Percentiles rank a stretch among this genome's conserved stretches.
phyloP scores from a whole-genome alignment of 2,113 vertebrate genomes.

The Myanophis thanlyinensis region DNA sequence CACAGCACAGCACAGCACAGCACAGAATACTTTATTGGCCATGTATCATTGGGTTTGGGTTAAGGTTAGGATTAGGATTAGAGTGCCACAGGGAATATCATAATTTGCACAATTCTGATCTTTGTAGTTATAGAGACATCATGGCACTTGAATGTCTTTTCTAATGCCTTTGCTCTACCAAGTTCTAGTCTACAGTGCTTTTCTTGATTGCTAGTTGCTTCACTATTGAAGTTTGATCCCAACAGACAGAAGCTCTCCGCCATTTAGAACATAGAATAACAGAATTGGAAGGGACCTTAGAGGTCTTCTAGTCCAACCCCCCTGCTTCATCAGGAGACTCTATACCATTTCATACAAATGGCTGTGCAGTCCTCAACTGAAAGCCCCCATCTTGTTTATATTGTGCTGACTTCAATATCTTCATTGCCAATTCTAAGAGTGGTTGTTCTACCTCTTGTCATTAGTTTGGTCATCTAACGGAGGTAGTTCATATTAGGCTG shows the following conservation, averaged over 20 bases:
- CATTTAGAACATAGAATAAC: not conserved
- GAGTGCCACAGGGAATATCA: not conserved
- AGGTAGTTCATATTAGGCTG: not conserved
- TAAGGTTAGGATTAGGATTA: not conserved
- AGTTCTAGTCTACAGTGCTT: not conserved
- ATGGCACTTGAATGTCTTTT: not conserved
- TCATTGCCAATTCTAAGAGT: not conserved
- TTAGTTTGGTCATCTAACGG: not conserved
- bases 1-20: accelerated
- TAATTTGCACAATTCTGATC: not conserved
- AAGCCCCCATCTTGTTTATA: not conserved
- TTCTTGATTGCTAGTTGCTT: not conserved
- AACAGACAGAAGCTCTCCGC: not conserved
- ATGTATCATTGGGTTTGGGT: not conserved
- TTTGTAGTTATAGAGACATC: not conserved
- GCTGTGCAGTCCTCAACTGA: too few species aligned
- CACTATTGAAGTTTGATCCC: not conserved
- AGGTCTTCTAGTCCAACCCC: too few species aligned
- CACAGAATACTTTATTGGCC: too few species aligned
- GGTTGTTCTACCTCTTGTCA: not conserved
- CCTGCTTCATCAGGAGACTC: too few species aligned
- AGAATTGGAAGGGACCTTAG: too few species aligned
- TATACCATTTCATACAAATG: too few species aligned
- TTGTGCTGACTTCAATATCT: not conserved
- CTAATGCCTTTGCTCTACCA: not conserved